Evolutionary conservation across 2,797 vertebrate species (phyloP).

Genomic region (Danio jaintianensis): DNA sequence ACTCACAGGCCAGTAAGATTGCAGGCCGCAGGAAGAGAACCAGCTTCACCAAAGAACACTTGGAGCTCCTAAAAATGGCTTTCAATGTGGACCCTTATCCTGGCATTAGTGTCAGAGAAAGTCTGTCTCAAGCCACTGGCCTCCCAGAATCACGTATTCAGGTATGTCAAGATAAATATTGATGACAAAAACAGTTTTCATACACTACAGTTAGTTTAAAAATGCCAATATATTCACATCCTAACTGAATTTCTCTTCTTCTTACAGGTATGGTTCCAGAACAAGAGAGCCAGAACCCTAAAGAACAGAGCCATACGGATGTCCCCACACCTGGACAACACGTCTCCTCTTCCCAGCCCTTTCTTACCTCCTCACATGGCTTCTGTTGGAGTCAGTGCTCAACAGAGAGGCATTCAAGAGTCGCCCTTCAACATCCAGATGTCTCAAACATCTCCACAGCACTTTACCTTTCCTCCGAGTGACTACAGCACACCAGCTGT

Average conservation of each 20-base stretch:
- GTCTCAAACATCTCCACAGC: conserved; percentile 46
- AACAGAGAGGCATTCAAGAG: conserved; percentile 31
- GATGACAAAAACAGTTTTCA: not conserved
- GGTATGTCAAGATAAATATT: conserved; percentile 44
- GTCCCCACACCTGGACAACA: conserved; percentile 47
- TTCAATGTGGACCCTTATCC: conserved; percentile 67
- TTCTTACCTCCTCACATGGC: conserved; percentile 50
- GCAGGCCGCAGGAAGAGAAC: conserved; percentile 65
- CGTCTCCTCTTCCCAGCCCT: conserved; percentile 42
- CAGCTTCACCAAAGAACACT: conserved; percentile 64
- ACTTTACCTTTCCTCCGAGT: conserved; percentile 32
- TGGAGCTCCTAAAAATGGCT: conserved; percentile 63
- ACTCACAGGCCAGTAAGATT: conserved; percentile 60
- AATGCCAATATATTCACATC: not conserved
- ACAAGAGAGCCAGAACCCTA: conserved; percentile 67
- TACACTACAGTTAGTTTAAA: not conserved
- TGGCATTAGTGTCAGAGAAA: conserved; percentile 65
- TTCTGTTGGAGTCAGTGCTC: conserved; percentile 8
- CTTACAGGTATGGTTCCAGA: conserved; percentile 69
- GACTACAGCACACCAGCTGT: conserved; percentile 60
- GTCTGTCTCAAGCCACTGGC: conserved; percentile 65
- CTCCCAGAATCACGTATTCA: conserved; percentile 69
- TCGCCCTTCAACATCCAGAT: conserved; percentile 29
- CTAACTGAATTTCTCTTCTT: conserved; percentile 24
- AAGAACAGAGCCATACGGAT: conserved; percentile 53